Percentiles rank a stretch among this genome's conserved stretches.
Evolutionary conservation across 2,113 vertebrate species (phyloP).

Genomic region (Callorhinus ursinus): DNA sequence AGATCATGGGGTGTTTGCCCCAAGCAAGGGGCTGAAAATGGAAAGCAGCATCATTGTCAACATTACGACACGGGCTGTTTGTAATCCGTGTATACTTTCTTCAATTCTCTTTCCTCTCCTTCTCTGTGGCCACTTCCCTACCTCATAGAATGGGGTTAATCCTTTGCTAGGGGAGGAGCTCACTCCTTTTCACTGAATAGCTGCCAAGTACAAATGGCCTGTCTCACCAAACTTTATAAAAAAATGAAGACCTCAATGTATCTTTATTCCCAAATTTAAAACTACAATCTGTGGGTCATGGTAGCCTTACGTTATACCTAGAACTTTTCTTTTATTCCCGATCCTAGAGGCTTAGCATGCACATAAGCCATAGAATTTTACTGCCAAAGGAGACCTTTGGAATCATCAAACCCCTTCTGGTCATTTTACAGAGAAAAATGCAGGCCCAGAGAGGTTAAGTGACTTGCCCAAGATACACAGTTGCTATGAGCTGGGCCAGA

Average conservation of each 20-base stretch:
- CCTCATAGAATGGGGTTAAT: not conserved
- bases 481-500: not conserved
- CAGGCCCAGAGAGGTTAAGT: not conserved
- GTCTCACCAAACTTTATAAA: not conserved
- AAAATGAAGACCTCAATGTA: not conserved
- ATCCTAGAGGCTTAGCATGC: not conserved
- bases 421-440: not conserved
- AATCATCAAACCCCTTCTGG: not conserved
- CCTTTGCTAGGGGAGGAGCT: not conserved
- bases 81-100: not conserved
- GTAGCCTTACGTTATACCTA: not conserved
- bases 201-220: not conserved
- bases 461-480: not conserved
- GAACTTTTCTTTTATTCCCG: not conserved
- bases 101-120: not conserved
- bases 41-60: not conserved
- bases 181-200: not conserved
- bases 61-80: fast-evolving
- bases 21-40: not conserved
- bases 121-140: not conserved
- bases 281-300: not conserved
- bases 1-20: not conserved
- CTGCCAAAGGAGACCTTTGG: not conserved
- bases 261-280: not conserved
- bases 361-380: not conserved